Base-by-base conservation (phyloP, 2,888 invertebrate genomes). In the Zhengitettix transpicula region DNA sequence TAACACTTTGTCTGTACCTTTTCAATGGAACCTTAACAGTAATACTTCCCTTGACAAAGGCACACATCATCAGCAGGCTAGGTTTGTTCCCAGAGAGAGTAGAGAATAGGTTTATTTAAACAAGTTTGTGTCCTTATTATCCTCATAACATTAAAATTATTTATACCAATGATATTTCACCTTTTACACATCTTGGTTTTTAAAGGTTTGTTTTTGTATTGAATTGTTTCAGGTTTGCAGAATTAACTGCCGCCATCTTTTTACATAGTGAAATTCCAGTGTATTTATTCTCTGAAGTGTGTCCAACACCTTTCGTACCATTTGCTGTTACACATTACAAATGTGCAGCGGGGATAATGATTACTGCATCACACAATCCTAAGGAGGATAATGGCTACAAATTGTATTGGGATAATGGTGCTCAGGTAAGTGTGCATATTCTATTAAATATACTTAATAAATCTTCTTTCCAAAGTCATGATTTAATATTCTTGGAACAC, bases 321-420 rank as follows among this genome's bases (percentile, higher is more conserved):
- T 99, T 88, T 73, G 83, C 85, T 0, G 87, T 95, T 0, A 76
- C 78, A 3, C 77, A 83, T 64, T 82, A 83, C 61, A 81, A 83
- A 16, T 87, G 89, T 59, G 83, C 84, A 1, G 89, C 87, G 51
- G 96, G 96, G 0, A 81, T 96, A 9, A 94, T 96, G 90, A 83
- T 96, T 9, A 97, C 96, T 0, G 96, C 96, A 0, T 95, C 94
- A 0, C 96, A 96, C 69, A 96, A 96, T 74, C 96, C 95, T 0
- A 93, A 91, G 71, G 85, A 93, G 41, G 95, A 97, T 70, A 96
- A 96, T 71, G 96, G 96, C 1, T 99, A 97, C 70, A 99, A 99
- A 77, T 96, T 96, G 9, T 99, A 97, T 72, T 96, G 94, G 86
- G 77, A 80, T 10, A 98, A 97, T 73, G 94, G 96, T 0, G 87